These are phyloP conservation scores for Ctenopoma multispine DNA, from an alignment of 2,797 vertebrate genomes.

Conservation along the genomic window DNA sequence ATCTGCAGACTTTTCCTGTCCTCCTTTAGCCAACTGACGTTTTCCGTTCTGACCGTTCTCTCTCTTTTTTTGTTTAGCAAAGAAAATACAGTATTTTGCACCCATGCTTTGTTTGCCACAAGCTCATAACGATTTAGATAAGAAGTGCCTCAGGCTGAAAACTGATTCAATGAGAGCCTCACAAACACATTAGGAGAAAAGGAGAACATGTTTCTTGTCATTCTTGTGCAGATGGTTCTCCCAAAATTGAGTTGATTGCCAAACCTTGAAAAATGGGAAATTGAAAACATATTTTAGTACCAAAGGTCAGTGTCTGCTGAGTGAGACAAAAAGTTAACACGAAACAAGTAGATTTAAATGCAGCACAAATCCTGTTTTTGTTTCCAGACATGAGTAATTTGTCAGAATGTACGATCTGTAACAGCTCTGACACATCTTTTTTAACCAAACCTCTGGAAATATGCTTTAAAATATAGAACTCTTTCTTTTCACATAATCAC, in stretches of 20 bases:
- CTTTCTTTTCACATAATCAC: not conserved
- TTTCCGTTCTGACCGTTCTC: slow-evolving; percentile 16
- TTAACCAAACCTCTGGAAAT: too few relatives aligned
- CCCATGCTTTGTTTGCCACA: slow-evolving; percentile 23
- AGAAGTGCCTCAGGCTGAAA: slow-evolving; percentile 1
- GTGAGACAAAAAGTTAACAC: not conserved
- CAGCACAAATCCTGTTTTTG: not conserved
- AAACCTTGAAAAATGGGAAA: not conserved
- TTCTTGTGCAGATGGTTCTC: not conserved
- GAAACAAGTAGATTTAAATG: slow-evolving; percentile 1
- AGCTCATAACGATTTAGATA: slow-evolving; percentile 13
- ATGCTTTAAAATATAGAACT: too few relatives aligned
- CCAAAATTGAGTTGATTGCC: not conserved
- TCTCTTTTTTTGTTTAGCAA: too few relatives aligned
- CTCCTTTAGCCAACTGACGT: slow-evolving; percentile 8
- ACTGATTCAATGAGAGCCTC: not conserved
- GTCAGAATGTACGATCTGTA: not conserved
- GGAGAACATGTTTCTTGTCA: not conserved
- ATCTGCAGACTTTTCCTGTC: slow-evolving; percentile 56
- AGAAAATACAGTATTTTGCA: not conserved
- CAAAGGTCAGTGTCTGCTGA: not conserved
- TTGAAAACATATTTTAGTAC: not conserved
- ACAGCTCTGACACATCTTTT: not conserved
- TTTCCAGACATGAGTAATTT: not conserved
- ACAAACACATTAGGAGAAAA: slow-evolving; percentile 9